Percentiles rank a stretch among this genome's conserved stretches.
Conservation (phyloP, 2,113 vertebrate genomes). For the Gambusia holbrooki region DNA sequence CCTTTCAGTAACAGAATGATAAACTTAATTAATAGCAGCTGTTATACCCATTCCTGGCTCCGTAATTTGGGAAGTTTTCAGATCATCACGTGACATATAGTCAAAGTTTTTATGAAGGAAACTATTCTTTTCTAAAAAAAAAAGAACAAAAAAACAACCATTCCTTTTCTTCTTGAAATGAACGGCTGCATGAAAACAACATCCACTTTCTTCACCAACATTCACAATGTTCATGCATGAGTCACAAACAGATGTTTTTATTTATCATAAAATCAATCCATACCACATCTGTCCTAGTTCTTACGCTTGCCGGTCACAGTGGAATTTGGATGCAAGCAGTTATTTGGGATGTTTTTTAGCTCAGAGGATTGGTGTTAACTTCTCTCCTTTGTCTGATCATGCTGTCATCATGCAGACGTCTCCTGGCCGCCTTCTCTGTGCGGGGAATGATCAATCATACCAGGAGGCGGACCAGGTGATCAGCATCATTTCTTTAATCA, state of each 20-base stretch:
- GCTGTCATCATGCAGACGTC: slow-evolving; percentile 73
- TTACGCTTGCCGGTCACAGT: slow-evolving; percentile 40
- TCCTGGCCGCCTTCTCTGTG: slow-evolving; percentile 68
- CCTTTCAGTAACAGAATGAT: not conserved
- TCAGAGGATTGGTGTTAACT: slow-evolving; percentile 59
- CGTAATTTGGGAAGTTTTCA: not conserved
- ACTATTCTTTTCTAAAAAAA: not conserved
- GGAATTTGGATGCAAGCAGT: slow-evolving; percentile 32
- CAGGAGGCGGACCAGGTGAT: slow-evolving; percentile 75
- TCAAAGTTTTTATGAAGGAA: not conserved
- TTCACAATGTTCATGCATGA: slow-evolving; percentile 50
- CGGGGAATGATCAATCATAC: slow-evolving; percentile 66
- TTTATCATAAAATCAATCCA: slow-evolving; percentile 24
- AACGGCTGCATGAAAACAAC: slow-evolving; percentile 40
- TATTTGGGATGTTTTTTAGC: slow-evolving; percentile 16
- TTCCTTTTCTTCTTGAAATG: not conserved
- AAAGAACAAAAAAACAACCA: too few relatives aligned
- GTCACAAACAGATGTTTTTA: slow-evolving; percentile 38
- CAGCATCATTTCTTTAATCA: slow-evolving; percentile 61
- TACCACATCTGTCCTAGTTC: slow-evolving; percentile 19
- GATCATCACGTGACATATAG: not conserved
- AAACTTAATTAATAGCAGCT: not conserved
- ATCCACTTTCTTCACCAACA: slow-evolving; percentile 20
- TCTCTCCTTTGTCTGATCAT: slow-evolving; percentile 72
- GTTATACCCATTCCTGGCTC: not conserved